Evolutionary conservation across 2,797 vertebrate species (phyloP), one percentile per base, ranked within the genome.

Genomic region (Paratrypauchen microcephalus): DNA sequence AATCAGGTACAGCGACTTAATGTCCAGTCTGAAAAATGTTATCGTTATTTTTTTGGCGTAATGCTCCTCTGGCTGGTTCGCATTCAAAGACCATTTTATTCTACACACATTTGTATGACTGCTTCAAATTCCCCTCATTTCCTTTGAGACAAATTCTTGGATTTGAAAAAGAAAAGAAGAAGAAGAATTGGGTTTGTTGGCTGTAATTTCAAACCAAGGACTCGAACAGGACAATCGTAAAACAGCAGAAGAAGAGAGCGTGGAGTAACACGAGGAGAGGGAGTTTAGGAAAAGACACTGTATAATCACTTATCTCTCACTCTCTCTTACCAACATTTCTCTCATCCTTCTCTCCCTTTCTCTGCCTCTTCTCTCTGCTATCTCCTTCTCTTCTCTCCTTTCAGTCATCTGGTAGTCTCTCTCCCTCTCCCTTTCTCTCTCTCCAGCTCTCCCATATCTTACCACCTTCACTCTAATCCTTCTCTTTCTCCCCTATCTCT

Each of bases 281-380:
- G 16, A 45, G 69, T 79, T 57, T 2, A 52, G 47, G 59, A 58
- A 77, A 52, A 58, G 75, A 63, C 36, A 68, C 36, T 65, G 54
- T 9, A 23, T 65, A 68, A 68, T 62, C 58, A n/a, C n/a, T n/a
- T n/a, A n/a, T n/a, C n/a, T n/a, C n/a, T n/a, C n/a, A n/a, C n/a
- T n/a, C n/a, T n/a, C n/a, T n/a, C n/a, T n/a, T n/a, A n/a, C n/a
- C n/a, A n/a, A n/a, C n/a, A n/a, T n/a, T n/a, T n/a, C n/a, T n/a
- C n/a, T n/a, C n/a, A n/a, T n/a, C n/a, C n/a, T n/a, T n/a, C n/a
- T n/a, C n/a, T n/a, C n/a, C n/a, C n/a, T n/a, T n/a, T n/a, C n/a
- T n/a, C n/a, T n/a, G n/a, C n/a, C n/a, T n/a, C n/a, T n/a, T n/a
- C n/a, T n/a, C n/a, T n/a, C n/a, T n/a, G n/a, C n/a, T n/a, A 26